Evolutionary conservation across 2,797 vertebrate species (phyloP), one percentile per base, ranked within the genome.

Genomic region (Acanthurus lineatus): DNA sequence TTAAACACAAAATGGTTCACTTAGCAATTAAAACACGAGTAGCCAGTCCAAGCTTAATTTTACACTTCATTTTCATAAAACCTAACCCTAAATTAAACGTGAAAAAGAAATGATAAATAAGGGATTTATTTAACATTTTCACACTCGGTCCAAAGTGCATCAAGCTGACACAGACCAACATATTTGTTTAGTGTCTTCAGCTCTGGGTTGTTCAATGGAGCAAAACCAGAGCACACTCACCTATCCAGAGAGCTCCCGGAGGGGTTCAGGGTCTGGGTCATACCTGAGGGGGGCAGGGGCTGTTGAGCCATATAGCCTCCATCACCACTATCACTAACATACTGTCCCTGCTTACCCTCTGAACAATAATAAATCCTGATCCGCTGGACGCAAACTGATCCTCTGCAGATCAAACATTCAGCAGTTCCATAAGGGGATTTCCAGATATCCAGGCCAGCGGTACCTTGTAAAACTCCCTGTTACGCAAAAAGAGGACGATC

Each of bases 221-320:
- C 3, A 12, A 5, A 54, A n/a, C 2, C 38, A 28, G 8, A 60
- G 38, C 25, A 5, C 56, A 86, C 91, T 91, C 85, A 94, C 93
- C 91, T 90, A 83, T 93, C 89, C 77, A 76, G 69, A 78, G 87
- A 81, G 57, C 67, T 86, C 88, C 84, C 77, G 77, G 86, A 83
- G 47, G 82, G 79, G 64, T 64, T 90, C 54, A 62, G 67, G 58
- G 69, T 83, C 58, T 77, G 89, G 73, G 82, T 92, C 92, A 94
- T 93, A 73, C 79, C 89, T 87, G 86, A 63, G 42, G 9, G n/a
- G 58, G 42, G 35, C 40, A 25, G 47, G 19, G 56, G 56, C 44
- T 53, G 22, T 25, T 67, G 58, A 73, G 61, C 73, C 59, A 74
- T n/a, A 44, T 10, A 28, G 16, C 79, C 73, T 73, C 71, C 86